phyloP scores from a whole-genome alignment of 2,113 vertebrate genomes.

The Nannobrachium achirus region DNA sequence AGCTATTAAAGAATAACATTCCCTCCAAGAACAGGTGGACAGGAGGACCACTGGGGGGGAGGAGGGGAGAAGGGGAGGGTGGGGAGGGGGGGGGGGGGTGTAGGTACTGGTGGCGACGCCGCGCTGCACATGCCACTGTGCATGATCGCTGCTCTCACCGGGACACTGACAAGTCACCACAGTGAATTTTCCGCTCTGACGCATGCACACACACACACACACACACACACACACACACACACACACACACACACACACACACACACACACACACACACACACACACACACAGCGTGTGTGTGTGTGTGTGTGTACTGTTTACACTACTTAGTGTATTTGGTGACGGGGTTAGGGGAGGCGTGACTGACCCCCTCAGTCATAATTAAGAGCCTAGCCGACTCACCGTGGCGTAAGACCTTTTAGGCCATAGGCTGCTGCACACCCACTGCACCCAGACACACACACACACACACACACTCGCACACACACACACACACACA shows the following conservation, averaged over 20 bases:
- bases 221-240: constrained; percentile 7
- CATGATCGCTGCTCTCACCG: background rate
- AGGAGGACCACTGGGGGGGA: no score
- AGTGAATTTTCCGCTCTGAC: background rate
- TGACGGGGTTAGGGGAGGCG: constrained; percentile 61
- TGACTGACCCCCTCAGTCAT: constrained; percentile 68
- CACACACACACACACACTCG: no score
- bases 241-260: constrained; percentile 15
- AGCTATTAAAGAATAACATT: no score
- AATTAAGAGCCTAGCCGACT: constrained; percentile 74
- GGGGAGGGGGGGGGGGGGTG: no score
- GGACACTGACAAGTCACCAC: background rate
- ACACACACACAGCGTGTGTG: background rate
- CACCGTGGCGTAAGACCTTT: constrained; percentile 58
- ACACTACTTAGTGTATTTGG: constrained; percentile 63
- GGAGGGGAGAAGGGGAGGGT: no score
- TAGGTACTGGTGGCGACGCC: background rate
- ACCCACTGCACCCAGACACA: no score
- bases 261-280: constrained; percentile 55
- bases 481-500: no score
- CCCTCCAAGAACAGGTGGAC: background rate
- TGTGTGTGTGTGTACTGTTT: constrained; percentile 32
- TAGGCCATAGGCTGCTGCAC: constrained; percentile 49
- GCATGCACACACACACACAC: constrained; percentile 46
- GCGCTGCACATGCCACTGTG: background rate